Conservation (phyloP, 2,888 invertebrate genomes). For the Cataglyphis cursor region DNA sequence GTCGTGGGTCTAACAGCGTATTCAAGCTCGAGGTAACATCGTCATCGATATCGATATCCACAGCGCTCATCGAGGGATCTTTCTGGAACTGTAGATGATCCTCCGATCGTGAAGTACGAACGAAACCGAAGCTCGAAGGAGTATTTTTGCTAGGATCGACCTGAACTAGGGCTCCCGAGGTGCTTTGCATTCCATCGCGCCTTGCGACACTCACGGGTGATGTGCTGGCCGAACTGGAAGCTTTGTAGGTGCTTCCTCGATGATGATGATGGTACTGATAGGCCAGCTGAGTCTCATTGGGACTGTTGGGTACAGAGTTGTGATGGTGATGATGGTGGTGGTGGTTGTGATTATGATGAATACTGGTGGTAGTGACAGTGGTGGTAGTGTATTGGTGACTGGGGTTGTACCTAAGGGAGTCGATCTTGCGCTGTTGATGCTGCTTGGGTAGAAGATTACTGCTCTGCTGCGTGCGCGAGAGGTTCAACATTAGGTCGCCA, state of each 20-base stretch:
- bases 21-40: constrained; percentile 97
- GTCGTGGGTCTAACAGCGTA: constrained; percentile 94
- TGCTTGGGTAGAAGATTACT: constrained; percentile 89
- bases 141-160: constrained; percentile 69
- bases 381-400: constrained; percentile 88
- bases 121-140: constrained; percentile 87
- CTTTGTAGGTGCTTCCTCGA: constrained; percentile 78
- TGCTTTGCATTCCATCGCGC: constrained; percentile 84
- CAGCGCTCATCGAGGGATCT: constrained; percentile 93
- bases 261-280: constrained; percentile 60
- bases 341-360: constrained; percentile 87
- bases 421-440: constrained; percentile 86
- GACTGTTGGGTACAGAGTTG: constrained; percentile 92
- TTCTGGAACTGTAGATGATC: constrained; percentile 95
- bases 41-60: constrained; percentile 97
- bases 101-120: constrained; percentile 96
- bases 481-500: constrained; percentile 97
- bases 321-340: constrained; percentile 88
- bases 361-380: constrained; percentile 86
- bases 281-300: constrained; percentile 89
- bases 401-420: constrained; percentile 88
- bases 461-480: constrained; percentile 93
- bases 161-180: constrained; percentile 62
- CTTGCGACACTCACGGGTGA: constrained; percentile 88
- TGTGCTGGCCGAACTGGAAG: constrained; percentile 88